Conservation (phyloP, 2,797 vertebrate genomes). For the Halcyon leucocephala region DNA sequence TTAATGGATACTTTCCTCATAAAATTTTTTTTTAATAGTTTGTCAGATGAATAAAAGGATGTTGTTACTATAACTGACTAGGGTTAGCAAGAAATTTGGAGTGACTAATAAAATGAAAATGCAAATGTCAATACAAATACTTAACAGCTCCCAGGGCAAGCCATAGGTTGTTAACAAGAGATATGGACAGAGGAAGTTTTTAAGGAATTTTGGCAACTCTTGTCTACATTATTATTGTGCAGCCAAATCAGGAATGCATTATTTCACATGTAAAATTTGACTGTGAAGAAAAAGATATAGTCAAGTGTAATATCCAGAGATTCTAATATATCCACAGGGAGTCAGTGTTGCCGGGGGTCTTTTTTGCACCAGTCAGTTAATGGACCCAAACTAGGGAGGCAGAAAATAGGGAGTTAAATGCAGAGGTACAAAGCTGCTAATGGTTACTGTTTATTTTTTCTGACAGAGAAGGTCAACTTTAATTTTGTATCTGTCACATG, state of each 20-base stretch:
- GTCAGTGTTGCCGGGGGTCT: slow-evolving; percentile 22
- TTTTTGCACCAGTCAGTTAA: slow-evolving; percentile 40
- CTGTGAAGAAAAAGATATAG: background rate
- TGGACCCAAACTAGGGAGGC: slow-evolving; percentile 44
- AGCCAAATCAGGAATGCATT: background rate
- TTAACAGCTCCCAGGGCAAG: background rate
- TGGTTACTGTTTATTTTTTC: slow-evolving; percentile 69
- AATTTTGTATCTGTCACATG: slow-evolving; percentile 60
- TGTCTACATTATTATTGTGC: background rate
- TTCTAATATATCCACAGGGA: slow-evolving; percentile 38
- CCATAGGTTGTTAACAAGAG: background rate
- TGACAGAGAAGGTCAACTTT: slow-evolving; percentile 63
- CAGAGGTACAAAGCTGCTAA: slow-evolving; percentile 58
- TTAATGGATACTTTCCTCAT: background rate
- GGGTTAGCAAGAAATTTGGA: background rate
- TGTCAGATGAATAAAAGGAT: background rate
- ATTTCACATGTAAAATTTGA: background rate
- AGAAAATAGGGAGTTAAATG: slow-evolving; percentile 56
- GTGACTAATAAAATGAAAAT: background rate
- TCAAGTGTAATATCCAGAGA: background rate
- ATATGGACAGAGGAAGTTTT: background rate
- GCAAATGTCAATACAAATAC: background rate
- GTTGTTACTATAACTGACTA: background rate
- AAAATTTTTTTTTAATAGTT: background rate
- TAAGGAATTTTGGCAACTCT: background rate